Conservation (phyloP, 2,888 invertebrate genomes). For the Apotomis turbidana region DNA sequence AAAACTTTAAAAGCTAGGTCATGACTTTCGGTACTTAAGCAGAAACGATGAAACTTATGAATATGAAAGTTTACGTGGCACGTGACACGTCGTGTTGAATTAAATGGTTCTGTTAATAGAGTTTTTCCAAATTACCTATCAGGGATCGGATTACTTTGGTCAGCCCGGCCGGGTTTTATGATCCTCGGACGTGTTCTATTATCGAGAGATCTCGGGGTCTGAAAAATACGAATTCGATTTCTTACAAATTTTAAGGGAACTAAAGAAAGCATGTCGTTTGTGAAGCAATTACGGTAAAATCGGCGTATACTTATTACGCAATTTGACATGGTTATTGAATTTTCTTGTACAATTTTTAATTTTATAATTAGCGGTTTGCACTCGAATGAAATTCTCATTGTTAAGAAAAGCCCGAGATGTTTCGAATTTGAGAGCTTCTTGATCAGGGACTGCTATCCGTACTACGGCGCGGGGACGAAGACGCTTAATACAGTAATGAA, state of each 20-base stretch:
- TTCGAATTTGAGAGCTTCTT: too few relatives aligned
- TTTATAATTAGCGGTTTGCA: too few relatives aligned
- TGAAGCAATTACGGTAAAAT: not conserved
- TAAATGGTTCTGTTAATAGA: conserved; percentile 8
- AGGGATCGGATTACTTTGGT: not conserved
- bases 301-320: not conserved
- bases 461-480: too few relatives aligned
- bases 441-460: too few relatives aligned
- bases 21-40: not conserved
- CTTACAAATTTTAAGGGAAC: not conserved
- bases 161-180: not conserved
- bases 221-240: not conserved
- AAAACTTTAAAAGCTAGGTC: not conserved
- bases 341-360: too few relatives aligned
- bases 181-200: not conserved
- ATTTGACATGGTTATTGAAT: too few relatives aligned
- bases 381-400: too few relatives aligned
- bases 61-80: not conserved
- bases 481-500: too few relatives aligned
- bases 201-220: not conserved
- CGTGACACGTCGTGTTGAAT: not conserved
- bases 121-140: conserved; percentile 16
- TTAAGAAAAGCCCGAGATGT: too few relatives aligned
- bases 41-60: not conserved
- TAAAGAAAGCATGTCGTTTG: not conserved